Base-by-base conservation (phyloP, 2,113 vertebrate genomes). In the Aix galericulata region DNA sequence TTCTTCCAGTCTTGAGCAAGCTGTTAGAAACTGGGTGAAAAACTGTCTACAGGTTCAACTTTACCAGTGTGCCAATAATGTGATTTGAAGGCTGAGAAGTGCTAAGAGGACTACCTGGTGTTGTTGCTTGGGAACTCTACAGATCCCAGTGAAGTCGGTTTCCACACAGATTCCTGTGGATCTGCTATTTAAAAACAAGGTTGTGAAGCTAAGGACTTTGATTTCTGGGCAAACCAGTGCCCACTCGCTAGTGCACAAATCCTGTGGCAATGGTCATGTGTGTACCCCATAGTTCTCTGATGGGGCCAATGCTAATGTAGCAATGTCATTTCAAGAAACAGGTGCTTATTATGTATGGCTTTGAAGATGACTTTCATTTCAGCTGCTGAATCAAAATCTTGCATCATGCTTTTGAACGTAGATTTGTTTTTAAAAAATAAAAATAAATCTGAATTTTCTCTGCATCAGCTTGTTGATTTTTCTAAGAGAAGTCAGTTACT, bases 201-300 rank as follows among this genome's bases (percentile, higher is more conserved):
- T 81, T 46, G 40, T 14, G 17, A 59, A 71, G 8, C n/a, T n/a
- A 58, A 58, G 42, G 18, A n/a, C 32, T 89, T 71, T 58, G 55
- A 63, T 92, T 63, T 89, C 13, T 21, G 88, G 36, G 36, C 27
- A 91, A 63, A 63, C 8, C 8, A 23, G 16, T 68, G 14, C 27
- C 1, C 0, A 13, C 52, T 32, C 58, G 11, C 23, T 1, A 21
- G 31, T 4, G 18, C 67, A 34, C 13, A 73, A 64, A 44, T 73
- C 8, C n/a, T 62, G 7, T 90, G 36, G 46, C 27, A n/a, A 0
- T 56, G 32, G 21, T 63, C 53, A 15, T 0, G 1, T 1, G 2
- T 27, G 21, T 46, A 38, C 20, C 17, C 20, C 15, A 8, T 14
- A 44, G 44, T 55, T 89, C n/a, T 74, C 36, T 71, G 84, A 86